A percentile compares a stretch with the other conserved stretches of the same genome.
Evolutionary conservation across 2,888 invertebrate genomes (phyloP).

Genomic region (Nysson spinosus): DNA sequence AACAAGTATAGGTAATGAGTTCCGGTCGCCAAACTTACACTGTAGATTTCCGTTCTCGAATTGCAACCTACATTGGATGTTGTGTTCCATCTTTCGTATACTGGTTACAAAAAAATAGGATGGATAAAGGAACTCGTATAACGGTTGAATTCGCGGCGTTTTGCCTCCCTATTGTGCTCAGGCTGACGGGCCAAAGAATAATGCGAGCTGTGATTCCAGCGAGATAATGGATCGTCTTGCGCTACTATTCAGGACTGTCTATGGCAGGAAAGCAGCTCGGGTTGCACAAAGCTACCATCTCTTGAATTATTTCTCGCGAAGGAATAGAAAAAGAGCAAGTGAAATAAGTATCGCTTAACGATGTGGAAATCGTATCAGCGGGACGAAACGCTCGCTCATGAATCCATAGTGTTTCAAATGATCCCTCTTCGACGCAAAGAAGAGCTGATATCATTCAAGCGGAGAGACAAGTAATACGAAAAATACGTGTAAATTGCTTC

Average conservation of each 20-base stretch:
- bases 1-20: too few relatives aligned
- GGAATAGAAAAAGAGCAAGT: neutral
- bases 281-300: conserved; percentile 6
- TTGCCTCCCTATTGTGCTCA: conserved; percentile 42
- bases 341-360: neutral
- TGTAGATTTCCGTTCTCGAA: too few relatives aligned
- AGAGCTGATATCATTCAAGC: too few relatives aligned
- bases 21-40: too few relatives aligned
- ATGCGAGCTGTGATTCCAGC: conserved; percentile 40
- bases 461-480: conserved; percentile 16
- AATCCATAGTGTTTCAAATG: too few relatives aligned
- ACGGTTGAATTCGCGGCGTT: conserved; percentile 33
- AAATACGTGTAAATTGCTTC: conserved; percentile 63
- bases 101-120: neutral
- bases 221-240: conserved; percentile 50
- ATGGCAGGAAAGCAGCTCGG: neutral
- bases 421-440: neutral
- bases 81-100: conserved; percentile 21
- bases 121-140: conserved; percentile 44
- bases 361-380: neutral
- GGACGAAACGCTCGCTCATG: too few relatives aligned
- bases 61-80: conserved; percentile 4
- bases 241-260: conserved; percentile 23
- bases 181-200: conserved; percentile 49
- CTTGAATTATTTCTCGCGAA: conserved; percentile 28